A percentile compares a stretch with the other conserved stretches of the same genome.
Conservation (phyloP, 2,113 vertebrate species). For the Lycaon pictus region DNA sequence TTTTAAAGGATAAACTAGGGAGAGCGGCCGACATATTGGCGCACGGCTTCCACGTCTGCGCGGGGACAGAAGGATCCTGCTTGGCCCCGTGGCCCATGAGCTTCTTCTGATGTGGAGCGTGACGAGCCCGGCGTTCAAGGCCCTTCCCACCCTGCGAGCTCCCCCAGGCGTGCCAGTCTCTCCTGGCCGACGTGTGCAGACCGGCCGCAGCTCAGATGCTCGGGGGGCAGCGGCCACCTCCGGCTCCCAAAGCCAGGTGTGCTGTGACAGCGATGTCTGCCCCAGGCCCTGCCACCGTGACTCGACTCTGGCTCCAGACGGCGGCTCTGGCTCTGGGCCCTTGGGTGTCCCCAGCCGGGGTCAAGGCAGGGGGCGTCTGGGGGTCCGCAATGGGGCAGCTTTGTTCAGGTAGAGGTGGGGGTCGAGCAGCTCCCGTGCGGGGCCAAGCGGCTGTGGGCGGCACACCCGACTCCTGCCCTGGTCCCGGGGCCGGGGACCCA, state of each 20-base stretch:
- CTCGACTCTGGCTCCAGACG: too few species aligned
- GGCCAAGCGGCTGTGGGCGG: accelerated
- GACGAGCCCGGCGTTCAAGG: accelerated
- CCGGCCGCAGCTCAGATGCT: accelerated
- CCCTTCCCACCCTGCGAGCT: background rate
- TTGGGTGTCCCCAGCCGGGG: too few species aligned
- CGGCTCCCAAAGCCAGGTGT: background rate
- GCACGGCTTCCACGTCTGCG: accelerated
- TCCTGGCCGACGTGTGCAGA: background rate
- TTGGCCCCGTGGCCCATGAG: accelerated
- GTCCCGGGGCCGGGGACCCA: too few species aligned
- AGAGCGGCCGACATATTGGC: accelerated
- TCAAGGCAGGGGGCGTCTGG: accelerated
- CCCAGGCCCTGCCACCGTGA: background rate
- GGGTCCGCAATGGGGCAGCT: background rate
- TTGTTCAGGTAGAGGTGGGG: background rate
- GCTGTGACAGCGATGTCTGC: background rate
- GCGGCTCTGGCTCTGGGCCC: background rate
- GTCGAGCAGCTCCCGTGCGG: background rate
- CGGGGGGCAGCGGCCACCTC: accelerated
- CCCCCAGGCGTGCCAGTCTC: accelerated
- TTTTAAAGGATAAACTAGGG: accelerated
- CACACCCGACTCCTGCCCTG: accelerated
- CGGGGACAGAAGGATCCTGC: accelerated
- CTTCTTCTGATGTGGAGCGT: accelerated